Conservation (phyloP, 2,113 vertebrate genomes). For the Centropus bengalensis region DNA sequence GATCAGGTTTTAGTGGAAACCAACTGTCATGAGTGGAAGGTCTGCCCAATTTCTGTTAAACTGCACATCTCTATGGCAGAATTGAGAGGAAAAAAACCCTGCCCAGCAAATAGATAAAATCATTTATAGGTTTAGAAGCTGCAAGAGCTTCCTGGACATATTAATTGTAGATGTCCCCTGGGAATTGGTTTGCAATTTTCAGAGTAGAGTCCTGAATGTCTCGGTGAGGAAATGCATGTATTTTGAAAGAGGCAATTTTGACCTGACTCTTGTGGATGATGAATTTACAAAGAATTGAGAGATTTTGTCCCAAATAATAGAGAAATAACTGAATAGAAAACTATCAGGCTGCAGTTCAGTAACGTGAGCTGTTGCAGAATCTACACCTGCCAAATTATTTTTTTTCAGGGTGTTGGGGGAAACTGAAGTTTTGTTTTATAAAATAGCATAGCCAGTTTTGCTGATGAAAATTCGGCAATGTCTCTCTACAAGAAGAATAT, state of each 20-base stretch:
- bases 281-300: background rate
- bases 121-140: background rate
- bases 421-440: background rate
- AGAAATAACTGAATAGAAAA: background rate
- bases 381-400: background rate
- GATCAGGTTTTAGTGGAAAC: background rate
- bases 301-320: background rate
- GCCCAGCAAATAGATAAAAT: background rate
- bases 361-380: background rate
- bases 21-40: background rate
- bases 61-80: background rate
- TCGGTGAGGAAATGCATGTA: background rate
- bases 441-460: background rate
- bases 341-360: background rate
- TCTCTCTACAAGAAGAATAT: background rate
- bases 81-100: too few species aligned
- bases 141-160: background rate
- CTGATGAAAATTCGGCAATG: background rate
- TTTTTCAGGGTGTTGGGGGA: fast-evolving
- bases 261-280: background rate
- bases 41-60: background rate
- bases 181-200: background rate
- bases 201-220: background rate
- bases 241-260: background rate
- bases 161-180: background rate